Evolutionary conservation across 2,888 invertebrate species (phyloP).

Genomic region (Sympetrum striolatum): DNA sequence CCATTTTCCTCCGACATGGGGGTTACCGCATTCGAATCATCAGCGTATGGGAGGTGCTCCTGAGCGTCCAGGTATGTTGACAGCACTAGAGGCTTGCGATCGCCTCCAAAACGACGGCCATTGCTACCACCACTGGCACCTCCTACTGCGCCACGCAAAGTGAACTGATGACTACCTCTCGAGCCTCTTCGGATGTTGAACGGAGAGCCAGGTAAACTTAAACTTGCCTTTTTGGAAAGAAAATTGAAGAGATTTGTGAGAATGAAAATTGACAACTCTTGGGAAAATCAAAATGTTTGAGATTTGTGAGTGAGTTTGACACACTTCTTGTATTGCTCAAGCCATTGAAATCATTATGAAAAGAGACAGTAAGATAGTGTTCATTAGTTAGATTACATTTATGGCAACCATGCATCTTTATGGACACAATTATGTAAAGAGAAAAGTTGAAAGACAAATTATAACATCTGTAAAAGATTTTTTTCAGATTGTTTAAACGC

Average conservation of each 20-base stretch:
- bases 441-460: neutral
- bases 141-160: constrained; percentile 56
- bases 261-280: neutral
- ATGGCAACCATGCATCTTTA: neutral
- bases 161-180: constrained; percentile 91
- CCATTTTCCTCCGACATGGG: constrained; percentile 98
- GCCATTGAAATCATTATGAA: no score
- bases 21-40: constrained; percentile 96
- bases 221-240: constrained; percentile 76
- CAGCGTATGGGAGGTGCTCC: constrained; percentile 95
- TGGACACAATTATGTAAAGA: neutral
- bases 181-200: constrained; percentile 92
- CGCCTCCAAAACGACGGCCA: constrained; percentile 80
- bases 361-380: neutral
- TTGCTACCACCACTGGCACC: constrained; percentile 67
- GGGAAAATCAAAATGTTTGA: neutral
- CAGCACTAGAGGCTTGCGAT: constrained; percentile 91
- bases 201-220: constrained; percentile 96
- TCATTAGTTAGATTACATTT: neutral
- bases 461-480: neutral
- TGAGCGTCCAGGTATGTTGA: constrained; percentile 92
- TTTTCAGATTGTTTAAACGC: neutral
- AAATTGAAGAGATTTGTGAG: neutral
- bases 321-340: neutral
- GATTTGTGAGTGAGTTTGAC: neutral